These are phyloP conservation scores for Epizoanthus ramosus DNA, from an alignment of 92 coral and sea anemone genomes.

Conservation along the genomic window DNA sequence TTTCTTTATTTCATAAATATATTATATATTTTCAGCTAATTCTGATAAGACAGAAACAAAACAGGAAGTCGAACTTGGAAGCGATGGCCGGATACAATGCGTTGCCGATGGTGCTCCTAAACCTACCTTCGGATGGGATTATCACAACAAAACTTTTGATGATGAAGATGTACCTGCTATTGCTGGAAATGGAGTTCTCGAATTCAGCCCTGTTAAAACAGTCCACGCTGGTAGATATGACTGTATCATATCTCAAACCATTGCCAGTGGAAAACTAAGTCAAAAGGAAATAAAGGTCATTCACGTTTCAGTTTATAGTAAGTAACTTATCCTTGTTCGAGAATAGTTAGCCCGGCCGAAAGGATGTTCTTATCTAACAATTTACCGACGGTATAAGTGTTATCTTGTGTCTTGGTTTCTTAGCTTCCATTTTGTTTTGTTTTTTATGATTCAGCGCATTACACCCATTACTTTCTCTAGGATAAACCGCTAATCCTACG, in stretches of 20 bases:
- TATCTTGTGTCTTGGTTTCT: no score
- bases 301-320: slow-evolving; percentile 10
- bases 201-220: not conserved
- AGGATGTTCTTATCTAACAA: no score
- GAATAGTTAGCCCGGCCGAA: no score
- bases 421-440: no score
- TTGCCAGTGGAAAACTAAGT: not conserved
- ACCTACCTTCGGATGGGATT: not conserved
- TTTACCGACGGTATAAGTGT: no score
- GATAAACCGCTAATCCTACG: no score
- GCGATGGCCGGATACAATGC: not conserved
- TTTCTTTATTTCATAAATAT: no score
- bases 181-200: not conserved
- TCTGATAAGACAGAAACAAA: not conserved
- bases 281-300: not conserved
- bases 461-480: no score
- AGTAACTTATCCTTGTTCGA: not conserved
- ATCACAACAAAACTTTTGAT: not conserved
- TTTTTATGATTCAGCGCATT: no score
- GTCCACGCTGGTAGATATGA: slow-evolving; percentile 1
- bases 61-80: not conserved
- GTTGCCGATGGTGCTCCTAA: slow-evolving; percentile 9
- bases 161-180: not conserved
- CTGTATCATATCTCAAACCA: not conserved
- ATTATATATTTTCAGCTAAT: no score